Conservation (phyloP, 2,888 invertebrate genomes). For the Agonopterix alstromeriana region DNA sequence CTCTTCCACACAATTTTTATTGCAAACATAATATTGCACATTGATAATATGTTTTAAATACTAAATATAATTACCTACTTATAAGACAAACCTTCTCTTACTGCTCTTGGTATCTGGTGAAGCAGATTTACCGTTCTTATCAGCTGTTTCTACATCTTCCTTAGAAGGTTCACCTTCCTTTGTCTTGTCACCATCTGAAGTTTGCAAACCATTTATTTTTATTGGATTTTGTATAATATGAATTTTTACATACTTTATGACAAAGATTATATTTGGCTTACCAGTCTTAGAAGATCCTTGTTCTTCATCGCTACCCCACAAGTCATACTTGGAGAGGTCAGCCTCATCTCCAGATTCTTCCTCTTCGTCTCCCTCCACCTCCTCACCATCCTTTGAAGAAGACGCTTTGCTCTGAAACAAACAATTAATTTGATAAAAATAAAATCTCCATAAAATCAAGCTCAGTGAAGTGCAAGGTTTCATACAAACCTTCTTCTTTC, state of each 20-base stretch:
- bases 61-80: slow-evolving; percentile 17
- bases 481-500: slow-evolving; percentile 65
- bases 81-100: slow-evolving; percentile 50
- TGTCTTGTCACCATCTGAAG: slow-evolving; percentile 31
- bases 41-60: neutral
- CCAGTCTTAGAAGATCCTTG: slow-evolving; percentile 52
- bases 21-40: no score
- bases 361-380: slow-evolving; percentile 69
- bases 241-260: neutral
- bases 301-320: slow-evolving; percentile 83
- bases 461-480: neutral
- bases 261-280: slow-evolving; percentile 13
- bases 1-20: no score
- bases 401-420: slow-evolving; percentile 64
- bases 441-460: neutral
- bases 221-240: no score
- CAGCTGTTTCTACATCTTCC: slow-evolving; percentile 27
- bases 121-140: slow-evolving; percentile 35
- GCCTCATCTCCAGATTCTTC: slow-evolving; percentile 79
- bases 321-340: slow-evolving; percentile 87
- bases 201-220: neutral
- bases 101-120: slow-evolving; percentile 39
- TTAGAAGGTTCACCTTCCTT: slow-evolving; percentile 45
- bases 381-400: slow-evolving; percentile 43
- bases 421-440: slow-evolving; percentile 2